Conservation (phyloP, 2,113 vertebrate genomes). For the Onychostoma macrolepis region DNA sequence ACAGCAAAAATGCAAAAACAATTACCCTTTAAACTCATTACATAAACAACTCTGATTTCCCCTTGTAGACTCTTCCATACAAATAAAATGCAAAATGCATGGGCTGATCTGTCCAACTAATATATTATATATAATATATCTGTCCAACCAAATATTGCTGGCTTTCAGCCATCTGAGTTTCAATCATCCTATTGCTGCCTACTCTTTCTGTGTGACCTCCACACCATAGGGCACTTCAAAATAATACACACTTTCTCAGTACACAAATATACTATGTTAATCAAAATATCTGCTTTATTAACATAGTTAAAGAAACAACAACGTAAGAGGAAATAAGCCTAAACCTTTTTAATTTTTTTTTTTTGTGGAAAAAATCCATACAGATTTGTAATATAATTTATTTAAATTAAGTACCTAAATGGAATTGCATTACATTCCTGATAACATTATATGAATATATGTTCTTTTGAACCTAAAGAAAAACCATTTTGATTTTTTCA, state of each 20-base stretch:
- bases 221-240: not conserved
- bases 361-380: too few relatives aligned
- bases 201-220: not conserved
- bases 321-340: too few relatives aligned
- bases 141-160: too few relatives aligned
- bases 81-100: not conserved
- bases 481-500: not conserved
- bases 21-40: conserved; percentile 13
- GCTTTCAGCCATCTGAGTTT: not conserved
- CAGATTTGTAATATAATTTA: not conserved
- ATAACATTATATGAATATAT: not conserved
- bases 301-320: not conserved
- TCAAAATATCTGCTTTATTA: not conserved
- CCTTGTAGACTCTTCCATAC: not conserved
- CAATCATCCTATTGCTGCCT: not conserved
- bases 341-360: too few relatives aligned
- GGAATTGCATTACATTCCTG: not conserved
- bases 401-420: not conserved
- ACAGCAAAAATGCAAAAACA: not conserved
- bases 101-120: conserved; percentile 4
- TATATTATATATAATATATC: too few relatives aligned
- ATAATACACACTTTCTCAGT: not conserved
- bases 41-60: not conserved
- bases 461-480: not conserved
- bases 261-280: not conserved